Evolutionary conservation across 2,888 invertebrate genomes (phyloP), one percentile per base, ranked within the genome.

Genomic region (Epistrophe grossulariae): DNA sequence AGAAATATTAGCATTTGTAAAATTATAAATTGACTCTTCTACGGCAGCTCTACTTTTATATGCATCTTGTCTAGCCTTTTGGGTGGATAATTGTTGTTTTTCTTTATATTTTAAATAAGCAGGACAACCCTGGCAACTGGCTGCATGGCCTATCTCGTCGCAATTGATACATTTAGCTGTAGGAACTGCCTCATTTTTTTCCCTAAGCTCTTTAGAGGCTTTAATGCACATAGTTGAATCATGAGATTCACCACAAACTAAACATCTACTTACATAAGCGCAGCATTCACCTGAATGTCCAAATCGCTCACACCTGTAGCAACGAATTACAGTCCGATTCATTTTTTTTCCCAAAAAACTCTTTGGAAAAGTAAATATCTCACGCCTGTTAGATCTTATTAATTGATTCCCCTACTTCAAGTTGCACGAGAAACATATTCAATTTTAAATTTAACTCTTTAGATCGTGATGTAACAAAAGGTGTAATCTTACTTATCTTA

Each of bases 361-460:
- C 19, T 40, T 40, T 72, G 40, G 10, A 19, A 50, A 50, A 50
- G 70, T 55, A 55, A 57, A 55, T 57, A 57, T 28, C 17, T 55
- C 13, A 55, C 28, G 28, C 28, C 1, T 13, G 4, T 19, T 24
- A 72, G 59, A 35, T 38, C 59, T n/a, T n/a, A n/a, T 72, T 62
- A 55, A 74, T n/a, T 17, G 62, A 43, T 28, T 74, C 55, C 8
- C 74, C 62, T 17, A 64, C 38, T 13, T 74, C 31, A 1, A 31
- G 31, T 6, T 31, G 31, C 7, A 31, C 31, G 31, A 31, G 31
- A 31, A 31, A 31, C 74, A 52, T 64, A 24, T 74, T 74, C 15
- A 74, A 28, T 74, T 74, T 74, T 40, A 74, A 17, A 43, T 64
- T 50, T 6, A 64, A 5, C n/a, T 74, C 74, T 38, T 62, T 62